These are phyloP conservation scores for Argentina silus DNA, from an alignment of 2,797 vertebrate species.

Conservation along the genomic window DNA sequence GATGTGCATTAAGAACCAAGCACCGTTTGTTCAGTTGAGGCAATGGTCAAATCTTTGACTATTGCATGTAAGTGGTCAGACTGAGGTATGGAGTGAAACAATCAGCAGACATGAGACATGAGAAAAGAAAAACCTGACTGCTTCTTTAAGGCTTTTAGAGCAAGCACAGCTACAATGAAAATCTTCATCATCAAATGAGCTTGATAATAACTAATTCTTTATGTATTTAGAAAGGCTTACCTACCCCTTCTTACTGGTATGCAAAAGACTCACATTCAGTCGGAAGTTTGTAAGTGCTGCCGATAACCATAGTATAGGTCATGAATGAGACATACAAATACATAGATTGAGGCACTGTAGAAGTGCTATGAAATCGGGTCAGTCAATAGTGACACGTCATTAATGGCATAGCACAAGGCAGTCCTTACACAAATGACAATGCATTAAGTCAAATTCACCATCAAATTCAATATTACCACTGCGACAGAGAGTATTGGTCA, in stretches of 20 bases:
- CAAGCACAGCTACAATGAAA: conserved; percentile 18
- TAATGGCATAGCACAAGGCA: conserved; percentile 3
- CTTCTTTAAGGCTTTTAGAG: conserved; percentile 39
- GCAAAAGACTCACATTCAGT: not conserved
- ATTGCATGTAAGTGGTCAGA: not conserved
- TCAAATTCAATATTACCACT: not conserved
- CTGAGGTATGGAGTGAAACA: conserved; percentile 37
- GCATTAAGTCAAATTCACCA: not conserved
- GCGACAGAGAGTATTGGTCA: not conserved
- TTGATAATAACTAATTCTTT: not conserved
- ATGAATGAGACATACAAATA: not conserved
- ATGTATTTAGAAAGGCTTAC: not conserved
- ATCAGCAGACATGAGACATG: conserved; percentile 6
- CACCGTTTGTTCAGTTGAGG: conserved; percentile 18
- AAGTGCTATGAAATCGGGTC: conserved; percentile 4
- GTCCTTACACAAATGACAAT: not conserved
- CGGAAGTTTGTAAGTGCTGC: conserved; percentile 1
- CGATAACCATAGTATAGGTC: not conserved
- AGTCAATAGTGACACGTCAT: not conserved
- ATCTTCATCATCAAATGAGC: conserved; percentile 30
- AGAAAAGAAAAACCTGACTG: not conserved
- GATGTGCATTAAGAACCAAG: not conserved
- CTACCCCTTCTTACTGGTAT: not conserved
- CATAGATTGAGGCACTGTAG: not conserved
- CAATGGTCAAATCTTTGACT: not conserved